phyloP scores from a whole-genome alignment of 2,888 invertebrate species.

The Melolontha melolontha region DNA sequence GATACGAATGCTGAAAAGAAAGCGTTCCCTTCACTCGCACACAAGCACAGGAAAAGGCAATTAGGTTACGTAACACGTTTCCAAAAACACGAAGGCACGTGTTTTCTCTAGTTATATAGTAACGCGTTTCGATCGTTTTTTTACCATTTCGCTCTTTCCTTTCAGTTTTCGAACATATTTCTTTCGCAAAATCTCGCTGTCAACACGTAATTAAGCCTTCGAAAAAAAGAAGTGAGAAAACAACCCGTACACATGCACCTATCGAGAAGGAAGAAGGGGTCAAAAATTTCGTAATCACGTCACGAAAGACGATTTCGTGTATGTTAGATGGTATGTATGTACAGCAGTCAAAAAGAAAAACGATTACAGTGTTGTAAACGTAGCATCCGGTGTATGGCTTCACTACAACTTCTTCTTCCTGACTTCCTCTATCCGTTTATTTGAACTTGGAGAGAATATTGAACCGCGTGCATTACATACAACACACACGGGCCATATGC shows the following conservation, averaged over 20 bases:
- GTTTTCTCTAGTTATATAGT: too few relatives aligned
- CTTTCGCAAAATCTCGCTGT: slow-evolving; percentile 24
- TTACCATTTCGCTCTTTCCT: too few relatives aligned
- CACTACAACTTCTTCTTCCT: slow-evolving; percentile 23
- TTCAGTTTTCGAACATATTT: too few relatives aligned
- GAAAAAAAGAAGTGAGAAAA: neutral
- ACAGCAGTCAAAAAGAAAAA: slow-evolving; percentile 46
- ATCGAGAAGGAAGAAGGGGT: slow-evolving; percentile 1
- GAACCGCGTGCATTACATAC: slow-evolving; percentile 46
- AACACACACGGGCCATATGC: slow-evolving; percentile 50
- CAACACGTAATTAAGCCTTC: slow-evolving; percentile 15
- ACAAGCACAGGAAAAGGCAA: too few relatives aligned
- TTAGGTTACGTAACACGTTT: too few relatives aligned
- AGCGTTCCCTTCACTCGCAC: too few relatives aligned
- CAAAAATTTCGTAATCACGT: slow-evolving; percentile 29
- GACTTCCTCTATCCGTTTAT: slow-evolving; percentile 56
- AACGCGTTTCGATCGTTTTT: too few relatives aligned
- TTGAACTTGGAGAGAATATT: slow-evolving; percentile 54
- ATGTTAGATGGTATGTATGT: neutral
- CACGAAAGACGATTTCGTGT: slow-evolving; percentile 33
- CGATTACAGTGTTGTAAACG: slow-evolving; percentile 51
- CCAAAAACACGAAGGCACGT: too few relatives aligned
- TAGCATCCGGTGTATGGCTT: slow-evolving; percentile 54
- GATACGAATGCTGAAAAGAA: too few relatives aligned
- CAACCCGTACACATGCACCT: too few relatives aligned